A percentile compares a stretch with the other conserved stretches of the same genome.
Evolutionary conservation across 2,113 vertebrate species (phyloP).

Genomic region (Xiphophorus maculatus): DNA sequence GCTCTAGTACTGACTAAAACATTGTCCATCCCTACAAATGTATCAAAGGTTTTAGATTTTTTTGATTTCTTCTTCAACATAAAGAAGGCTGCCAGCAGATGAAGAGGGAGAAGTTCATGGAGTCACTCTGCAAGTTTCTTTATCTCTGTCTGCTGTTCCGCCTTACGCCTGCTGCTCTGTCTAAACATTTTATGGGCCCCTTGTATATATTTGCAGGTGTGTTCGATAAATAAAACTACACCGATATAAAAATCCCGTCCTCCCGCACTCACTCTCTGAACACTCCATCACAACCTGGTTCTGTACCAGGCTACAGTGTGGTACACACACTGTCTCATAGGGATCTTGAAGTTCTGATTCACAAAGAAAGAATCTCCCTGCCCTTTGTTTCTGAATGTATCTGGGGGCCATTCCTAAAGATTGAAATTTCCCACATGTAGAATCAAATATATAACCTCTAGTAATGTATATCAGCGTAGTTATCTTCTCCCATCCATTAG

Average conservation of each 20-base stretch:
- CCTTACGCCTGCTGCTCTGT: constrained; percentile 80
- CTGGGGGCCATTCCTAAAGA: constrained; percentile 88
- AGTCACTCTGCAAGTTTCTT: constrained; percentile 75
- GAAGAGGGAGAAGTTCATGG: constrained; percentile 57
- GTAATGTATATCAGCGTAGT: constrained; percentile 46
- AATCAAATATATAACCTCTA: constrained; percentile 50
- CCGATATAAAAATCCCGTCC: constrained; percentile 55
- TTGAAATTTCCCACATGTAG: constrained; percentile 37
- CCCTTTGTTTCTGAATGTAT: constrained; percentile 64
- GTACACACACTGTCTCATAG: too few relatives aligned
- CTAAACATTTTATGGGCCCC: constrained; percentile 88
- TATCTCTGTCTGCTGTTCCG: constrained; percentile 79
- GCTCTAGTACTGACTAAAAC: too few relatives aligned
- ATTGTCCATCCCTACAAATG: too few relatives aligned
- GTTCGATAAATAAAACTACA: constrained; percentile 89
- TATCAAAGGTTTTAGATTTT: too few relatives aligned
- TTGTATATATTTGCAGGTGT: constrained; percentile 90
- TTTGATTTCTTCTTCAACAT: too few relatives aligned
- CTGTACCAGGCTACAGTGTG: constrained; percentile 84
- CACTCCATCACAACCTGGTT: constrained; percentile 79
- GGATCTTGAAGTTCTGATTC: constrained; percentile 47
- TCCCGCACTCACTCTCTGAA: constrained; percentile 11
- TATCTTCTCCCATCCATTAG: constrained; percentile 57
- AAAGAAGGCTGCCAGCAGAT: too few relatives aligned
- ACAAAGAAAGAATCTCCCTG: neutral